Base-by-base conservation (phyloP, 2,113 vertebrate genomes). In the Sinocyclocheilus anophthalmus region DNA sequence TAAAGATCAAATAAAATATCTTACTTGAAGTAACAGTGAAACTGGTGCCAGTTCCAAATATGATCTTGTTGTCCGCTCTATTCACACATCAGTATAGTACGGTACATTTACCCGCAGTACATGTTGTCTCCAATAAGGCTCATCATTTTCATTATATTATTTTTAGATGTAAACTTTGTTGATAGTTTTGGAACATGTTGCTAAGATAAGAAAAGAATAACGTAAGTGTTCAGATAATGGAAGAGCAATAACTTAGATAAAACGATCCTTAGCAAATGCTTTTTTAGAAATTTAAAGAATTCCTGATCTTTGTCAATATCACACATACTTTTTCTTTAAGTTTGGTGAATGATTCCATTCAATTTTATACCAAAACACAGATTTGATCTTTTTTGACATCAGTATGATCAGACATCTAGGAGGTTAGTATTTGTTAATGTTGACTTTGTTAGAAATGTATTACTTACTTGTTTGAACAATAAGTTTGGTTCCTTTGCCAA, bases 401-500 rank as follows among this genome's bases (percentile, higher is more conserved):
- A 69, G 65, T 67, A 3, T 67, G 65, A 69, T 18, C 30, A 39
- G 20, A 45, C 20, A 22, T 73, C 39, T 73, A 45, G 10, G 37
- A 73, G 4, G 67, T 72, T 7, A 75, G 22, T 24, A 7, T 48
- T 3, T 48, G 22, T 14, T 13, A 12, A 75, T 45, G 70, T 45
- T n/a, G 39, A 11, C 11, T 30, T 2, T 42, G 0, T 63, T 0
- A 61, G 30, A 80, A 80, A 57, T 63, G 37, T 7, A 14, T 61
- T 24, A 86, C 90, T 88, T 85, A 87, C 90, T 87, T 24, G 88
- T 61, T 2, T 70, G 50, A 24, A 88, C 53, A 61, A 78, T 24
- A 16, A 91, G 84, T 82, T 87, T 87, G 39, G 86, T 88, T 81
- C 88, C 90, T 42, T 78, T 18, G n/a, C 87, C 90, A 83, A 90